Conservation (phyloP, 1,140 invertebrate genomes). For the Cecropterus lyciades region DNA sequence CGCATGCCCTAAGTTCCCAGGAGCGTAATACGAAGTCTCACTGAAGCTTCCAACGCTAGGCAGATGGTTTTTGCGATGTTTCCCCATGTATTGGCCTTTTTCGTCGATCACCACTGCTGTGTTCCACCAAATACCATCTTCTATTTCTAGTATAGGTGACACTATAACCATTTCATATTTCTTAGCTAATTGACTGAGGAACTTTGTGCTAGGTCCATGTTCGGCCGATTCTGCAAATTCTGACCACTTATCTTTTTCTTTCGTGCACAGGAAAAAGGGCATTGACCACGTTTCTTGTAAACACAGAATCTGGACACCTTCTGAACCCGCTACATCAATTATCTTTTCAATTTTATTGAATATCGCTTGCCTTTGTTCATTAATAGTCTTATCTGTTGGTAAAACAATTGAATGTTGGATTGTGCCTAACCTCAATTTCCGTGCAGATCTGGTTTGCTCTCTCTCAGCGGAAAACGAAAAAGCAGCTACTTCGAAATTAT, state of each 20-base stretch:
- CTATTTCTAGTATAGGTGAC: conserved; percentile 97
- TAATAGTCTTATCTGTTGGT: conserved; percentile 90
- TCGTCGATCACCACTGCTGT: conserved; percentile 97
- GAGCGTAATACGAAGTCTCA: conserved; percentile 98
- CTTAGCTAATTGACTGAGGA: conserved; percentile 91
- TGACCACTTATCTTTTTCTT: conserved; percentile 97
- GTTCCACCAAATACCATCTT: conserved; percentile 97
- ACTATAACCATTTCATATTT: conserved; percentile 97
- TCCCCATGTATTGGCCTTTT: conserved; percentile 94
- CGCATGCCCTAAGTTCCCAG: conserved; percentile 97
- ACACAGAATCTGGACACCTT: conserved; percentile 95
- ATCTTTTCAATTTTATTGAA: conserved; percentile 91
- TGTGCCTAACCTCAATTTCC: conserved; percentile 91
- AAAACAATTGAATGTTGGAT: conserved; percentile 96
- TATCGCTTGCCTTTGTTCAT: conserved; percentile 92
- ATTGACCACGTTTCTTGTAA: conserved; percentile 99
- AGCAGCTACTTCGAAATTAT: conserved; percentile 91
- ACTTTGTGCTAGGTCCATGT: conserved; percentile 92
- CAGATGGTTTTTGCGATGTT: conserved; percentile 99
- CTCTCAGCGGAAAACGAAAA: conserved; percentile 87
- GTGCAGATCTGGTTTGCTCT: conserved; percentile 88
- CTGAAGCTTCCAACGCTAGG: conserved; percentile 99
- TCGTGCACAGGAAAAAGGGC: conserved; percentile 99
- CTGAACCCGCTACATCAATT: conserved; percentile 91
- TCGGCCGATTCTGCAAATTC: conserved; percentile 98